Evolutionary conservation across 2,113 vertebrate genomes (phyloP).

Genomic region (Ictalurus punctatus): DNA sequence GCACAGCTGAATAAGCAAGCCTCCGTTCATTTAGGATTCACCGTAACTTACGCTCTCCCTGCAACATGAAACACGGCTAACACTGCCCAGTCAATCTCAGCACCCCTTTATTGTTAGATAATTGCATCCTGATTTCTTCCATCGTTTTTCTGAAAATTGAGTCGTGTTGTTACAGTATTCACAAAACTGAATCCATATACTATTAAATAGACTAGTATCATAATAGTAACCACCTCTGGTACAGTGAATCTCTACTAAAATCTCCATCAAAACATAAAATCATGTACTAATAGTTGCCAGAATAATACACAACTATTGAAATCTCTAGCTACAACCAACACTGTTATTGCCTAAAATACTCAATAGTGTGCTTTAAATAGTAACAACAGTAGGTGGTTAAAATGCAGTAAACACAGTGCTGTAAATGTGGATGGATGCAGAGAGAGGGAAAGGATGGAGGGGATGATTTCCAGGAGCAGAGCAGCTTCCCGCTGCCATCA

Average conservation of each 20-base stretch:
- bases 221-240: neutral
- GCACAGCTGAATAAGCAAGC: conserved; percentile 77
- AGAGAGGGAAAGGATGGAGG: conserved; percentile 45
- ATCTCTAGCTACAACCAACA: neutral
- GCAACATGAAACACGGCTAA: conserved; percentile 69
- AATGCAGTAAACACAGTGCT: conserved; percentile 18
- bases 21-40: conserved; percentile 81
- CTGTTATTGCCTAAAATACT: neutral
- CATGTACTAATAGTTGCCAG: neutral
- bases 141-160: neutral
- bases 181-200: neutral
- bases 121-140: conserved; percentile 58
- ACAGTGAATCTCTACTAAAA: neutral
- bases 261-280: neutral
- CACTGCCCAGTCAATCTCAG: conserved; percentile 67
- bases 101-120: conserved; percentile 65
- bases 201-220: neutral
- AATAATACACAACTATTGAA: neutral
- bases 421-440: conserved; percentile 52
- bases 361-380: neutral
- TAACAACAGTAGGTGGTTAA: conserved; percentile 46
- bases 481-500: conserved; percentile 74
- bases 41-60: conserved; percentile 77
- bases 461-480: conserved; percentile 38
- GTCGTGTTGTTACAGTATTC: neutral